Base-by-base conservation (phyloP, 2,888 invertebrate genomes). In the Bellardia bayeri region DNA sequence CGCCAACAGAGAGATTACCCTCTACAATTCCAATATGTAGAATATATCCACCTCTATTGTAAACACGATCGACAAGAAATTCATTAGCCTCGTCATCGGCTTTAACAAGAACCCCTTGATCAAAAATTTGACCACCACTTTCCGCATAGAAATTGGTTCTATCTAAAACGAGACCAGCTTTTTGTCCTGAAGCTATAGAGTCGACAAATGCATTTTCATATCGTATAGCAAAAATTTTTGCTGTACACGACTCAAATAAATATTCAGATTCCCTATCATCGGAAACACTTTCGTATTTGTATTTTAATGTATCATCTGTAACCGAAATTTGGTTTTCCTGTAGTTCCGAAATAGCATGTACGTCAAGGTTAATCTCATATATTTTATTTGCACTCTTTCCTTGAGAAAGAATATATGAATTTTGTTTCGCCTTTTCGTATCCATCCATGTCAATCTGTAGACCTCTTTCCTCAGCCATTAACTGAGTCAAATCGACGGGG, bases 61-160 rank as follows among this genome's bases (percentile, higher is more conserved):
- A 98, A 1, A 98, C 98, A 92, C 98, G 98, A 93, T 96, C 97
- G 0, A 99, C 98, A 16, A 97, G 95, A 93, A 99, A 97, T 94
- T 99, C 99, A 13, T 96, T 96, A 93, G 96, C 96, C 92, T 98
- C 98, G 93, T 98, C 98, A 95, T 90, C 95, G 7, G 95, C 93
- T 94, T 98, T 98, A 0, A 96, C 96, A 93, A 99, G 95, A 90
- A 97, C 98, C 33, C 99, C 99, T 92, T 98, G 97, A 93, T 99
- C 99, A 93, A 96, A 99, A 91, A 98, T 99, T 94, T 99, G 99
- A 14, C 99, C 99, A 88, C 99, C 99, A 94, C 99, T 98, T 94
- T 99, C 99, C 0, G 99, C 99, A 94, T 99, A 99, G 94, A 99
- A 99, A 93, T 95, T 97, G 0, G 99, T 99, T 91, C 95, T 95